These are phyloP conservation scores for Thripadectes ignobilis DNA, from an alignment of 2,797 vertebrate genomes.

Conservation along the genomic window DNA sequence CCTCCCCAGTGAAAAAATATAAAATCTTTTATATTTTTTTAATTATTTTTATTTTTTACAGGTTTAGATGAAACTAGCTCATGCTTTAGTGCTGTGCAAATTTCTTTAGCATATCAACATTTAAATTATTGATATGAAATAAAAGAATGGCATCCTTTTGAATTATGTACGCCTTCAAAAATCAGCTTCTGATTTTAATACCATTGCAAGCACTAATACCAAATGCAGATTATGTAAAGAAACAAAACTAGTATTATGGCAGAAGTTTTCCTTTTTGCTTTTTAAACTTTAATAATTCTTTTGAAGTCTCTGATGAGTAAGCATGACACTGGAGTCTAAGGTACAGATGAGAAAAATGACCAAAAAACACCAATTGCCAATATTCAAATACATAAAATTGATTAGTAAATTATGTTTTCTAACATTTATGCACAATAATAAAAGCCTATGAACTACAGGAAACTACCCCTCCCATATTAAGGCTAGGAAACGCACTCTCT, in stretches of 20 bases:
- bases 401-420: slow-evolving; percentile 78
- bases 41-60: slow-evolving; percentile 74
- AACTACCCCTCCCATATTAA: slow-evolving; percentile 79
- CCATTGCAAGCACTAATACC: slow-evolving; percentile 82
- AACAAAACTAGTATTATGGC: slow-evolving; percentile 75
- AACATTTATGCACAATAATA: slow-evolving; percentile 75
- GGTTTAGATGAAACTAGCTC: slow-evolving; percentile 88
- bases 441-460: slow-evolving; percentile 75
- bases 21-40: slow-evolving; percentile 84
- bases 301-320: slow-evolving; percentile 70
- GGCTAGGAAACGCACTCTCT: slow-evolving; percentile 81
- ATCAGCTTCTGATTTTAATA: slow-evolving; percentile 78
- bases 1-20: slow-evolving; percentile 94
- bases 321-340: slow-evolving; percentile 81
- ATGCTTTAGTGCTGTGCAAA: slow-evolving; percentile 96
- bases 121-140: slow-evolving; percentile 79
- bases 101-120: slow-evolving; percentile 80
- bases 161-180: slow-evolving; percentile 74
- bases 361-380: slow-evolving; percentile 77
- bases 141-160: slow-evolving; percentile 73
- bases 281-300: slow-evolving; percentile 68
- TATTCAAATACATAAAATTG: slow-evolving; percentile 79
- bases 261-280: slow-evolving; percentile 54
- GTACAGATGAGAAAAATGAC: slow-evolving; percentile 75
- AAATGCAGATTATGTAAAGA: slow-evolving; percentile 81